Conservation (phyloP, 2,113 vertebrate genomes). For the Probosciger aterrimus region DNA sequence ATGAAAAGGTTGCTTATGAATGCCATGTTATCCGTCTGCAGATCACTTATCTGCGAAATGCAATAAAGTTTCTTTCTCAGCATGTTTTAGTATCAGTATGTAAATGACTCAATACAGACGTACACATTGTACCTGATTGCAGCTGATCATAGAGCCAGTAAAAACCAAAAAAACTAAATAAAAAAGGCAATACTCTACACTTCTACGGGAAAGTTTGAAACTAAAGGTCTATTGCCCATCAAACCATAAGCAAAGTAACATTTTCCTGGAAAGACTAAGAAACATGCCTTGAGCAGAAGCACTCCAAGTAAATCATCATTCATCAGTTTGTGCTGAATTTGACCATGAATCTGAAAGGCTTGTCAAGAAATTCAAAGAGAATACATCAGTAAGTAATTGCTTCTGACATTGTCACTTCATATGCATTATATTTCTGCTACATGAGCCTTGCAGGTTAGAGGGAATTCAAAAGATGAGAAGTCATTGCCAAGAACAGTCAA, state of each 20-base stretch:
- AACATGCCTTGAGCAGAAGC: background rate
- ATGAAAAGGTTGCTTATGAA: background rate
- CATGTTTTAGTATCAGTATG: background rate
- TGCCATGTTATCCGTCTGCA: background rate
- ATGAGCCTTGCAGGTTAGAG: background rate
- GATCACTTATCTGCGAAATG: fast-evolving
- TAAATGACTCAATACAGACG: background rate
- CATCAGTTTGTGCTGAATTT: background rate
- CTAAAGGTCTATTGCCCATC: background rate
- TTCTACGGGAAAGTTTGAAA: background rate
- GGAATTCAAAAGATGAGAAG: background rate
- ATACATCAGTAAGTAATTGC: constrained; percentile 8
- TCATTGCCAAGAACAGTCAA: background rate
- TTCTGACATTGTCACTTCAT: constrained; percentile 36
- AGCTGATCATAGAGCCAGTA: background rate
- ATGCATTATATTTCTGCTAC: background rate
- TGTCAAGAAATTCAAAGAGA: constrained; percentile 12
- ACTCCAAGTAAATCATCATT: background rate
- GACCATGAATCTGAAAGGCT: background rate
- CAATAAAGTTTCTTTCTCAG: background rate
- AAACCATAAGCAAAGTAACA: background rate
- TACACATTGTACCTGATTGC: background rate
- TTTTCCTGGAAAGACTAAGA: background rate
- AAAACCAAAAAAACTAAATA: fast-evolving
- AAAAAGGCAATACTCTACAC: background rate